Conservation (phyloP, 2,888 invertebrate species). For the Loripinus fragilis region DNA sequence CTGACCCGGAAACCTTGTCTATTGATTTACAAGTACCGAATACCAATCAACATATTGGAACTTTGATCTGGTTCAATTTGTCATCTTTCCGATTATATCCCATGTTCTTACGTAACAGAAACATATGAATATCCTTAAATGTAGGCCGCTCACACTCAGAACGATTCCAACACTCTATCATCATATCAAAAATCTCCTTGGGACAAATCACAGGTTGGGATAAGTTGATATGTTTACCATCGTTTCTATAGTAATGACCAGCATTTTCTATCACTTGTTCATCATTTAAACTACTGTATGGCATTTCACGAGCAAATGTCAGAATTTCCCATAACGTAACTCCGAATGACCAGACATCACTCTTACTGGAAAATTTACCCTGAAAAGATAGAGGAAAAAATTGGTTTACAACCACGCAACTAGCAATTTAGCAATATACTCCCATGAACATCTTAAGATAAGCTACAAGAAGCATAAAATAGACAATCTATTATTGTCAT, state of each 20-base stretch:
- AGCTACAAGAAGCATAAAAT: no score
- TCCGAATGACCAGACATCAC: slow-evolving; percentile 96
- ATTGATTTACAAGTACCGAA: background rate
- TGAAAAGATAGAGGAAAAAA: slow-evolving; percentile 82
- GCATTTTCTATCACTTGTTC: slow-evolving; percentile 92
- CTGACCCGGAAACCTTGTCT: no score
- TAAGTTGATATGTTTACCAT: slow-evolving; percentile 86
- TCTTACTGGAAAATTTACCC: slow-evolving; percentile 93
- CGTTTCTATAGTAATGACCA: slow-evolving; percentile 90
- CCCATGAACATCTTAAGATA: no score
- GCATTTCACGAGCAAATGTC: slow-evolving; percentile 90
- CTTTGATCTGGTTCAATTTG: slow-evolving; percentile 76
- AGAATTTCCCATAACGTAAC: slow-evolving; percentile 95
- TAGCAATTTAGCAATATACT: no score
- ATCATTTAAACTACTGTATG: slow-evolving; percentile 90
- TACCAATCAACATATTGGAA: slow-evolving; percentile 75
- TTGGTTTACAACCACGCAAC: no score
- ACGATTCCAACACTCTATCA: slow-evolving; percentile 96
- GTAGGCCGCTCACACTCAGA: slow-evolving; percentile 91
- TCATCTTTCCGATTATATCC: slow-evolving; percentile 83
- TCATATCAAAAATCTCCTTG: slow-evolving; percentile 94
- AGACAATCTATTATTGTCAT: no score
- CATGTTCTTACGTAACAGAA: slow-evolving; percentile 86
- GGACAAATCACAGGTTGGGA: slow-evolving; percentile 91
- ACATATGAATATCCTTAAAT: slow-evolving; percentile 94